A percentile compares a stretch with the other conserved stretches of the same genome.
Conservation (phyloP, 2,888 invertebrate species). For the Cotesia congregata region DNA sequence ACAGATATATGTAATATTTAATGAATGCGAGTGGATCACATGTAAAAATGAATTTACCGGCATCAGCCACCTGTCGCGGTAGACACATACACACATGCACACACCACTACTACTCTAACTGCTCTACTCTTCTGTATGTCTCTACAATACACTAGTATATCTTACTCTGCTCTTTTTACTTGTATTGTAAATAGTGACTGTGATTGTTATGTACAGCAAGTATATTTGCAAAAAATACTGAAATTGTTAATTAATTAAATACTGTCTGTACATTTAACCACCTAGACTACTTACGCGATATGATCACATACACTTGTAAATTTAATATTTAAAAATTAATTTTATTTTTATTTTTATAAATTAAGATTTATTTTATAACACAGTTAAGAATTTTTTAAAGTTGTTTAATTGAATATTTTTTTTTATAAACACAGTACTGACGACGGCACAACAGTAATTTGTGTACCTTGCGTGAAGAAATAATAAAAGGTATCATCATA, state of each 20-base stretch:
- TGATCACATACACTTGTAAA: not conserved
- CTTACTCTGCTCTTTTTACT: not conserved
- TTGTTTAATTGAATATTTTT: not conserved
- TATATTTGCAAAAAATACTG: not conserved
- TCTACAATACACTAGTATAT: not conserved
- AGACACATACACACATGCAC: slow-evolving; percentile 13
- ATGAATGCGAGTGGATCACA: slow-evolving; percentile 24
- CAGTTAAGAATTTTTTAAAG: not conserved
- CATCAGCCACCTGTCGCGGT: slow-evolving; percentile 41
- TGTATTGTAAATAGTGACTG: not conserved
- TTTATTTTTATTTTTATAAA: not conserved
- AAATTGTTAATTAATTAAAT: not conserved
- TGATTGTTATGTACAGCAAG: not conserved
- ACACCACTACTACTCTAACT: slow-evolving; percentile 28
- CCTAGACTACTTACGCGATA: not conserved
- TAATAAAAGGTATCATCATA: not conserved
- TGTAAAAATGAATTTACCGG: slow-evolving; percentile 40
- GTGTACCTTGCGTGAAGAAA: not conserved
- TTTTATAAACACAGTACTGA: not conserved
- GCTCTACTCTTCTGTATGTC: not conserved
- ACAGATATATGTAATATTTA: not conserved
- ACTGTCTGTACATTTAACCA: not conserved
- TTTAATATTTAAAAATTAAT: not conserved
- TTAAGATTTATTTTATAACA: not conserved
- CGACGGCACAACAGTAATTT: not conserved